Percentiles rank a stretch among this genome's conserved stretches.
Conservation (phyloP, 2,113 vertebrate genomes). For the Pelusios castaneus region DNA sequence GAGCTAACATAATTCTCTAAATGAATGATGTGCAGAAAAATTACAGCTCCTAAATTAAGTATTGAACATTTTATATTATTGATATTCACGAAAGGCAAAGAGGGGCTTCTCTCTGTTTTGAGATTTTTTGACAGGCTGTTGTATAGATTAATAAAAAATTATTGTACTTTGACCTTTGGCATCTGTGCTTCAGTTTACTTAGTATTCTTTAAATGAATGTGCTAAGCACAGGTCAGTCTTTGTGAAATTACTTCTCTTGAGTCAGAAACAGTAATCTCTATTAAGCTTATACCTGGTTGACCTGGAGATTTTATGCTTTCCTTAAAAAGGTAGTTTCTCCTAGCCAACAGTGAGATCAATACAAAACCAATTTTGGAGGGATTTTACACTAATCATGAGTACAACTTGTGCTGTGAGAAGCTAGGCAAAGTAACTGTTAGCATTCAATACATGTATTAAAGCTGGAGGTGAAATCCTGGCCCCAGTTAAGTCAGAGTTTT, state of each 20-base stretch:
- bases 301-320: not conserved
- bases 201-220: not conserved
- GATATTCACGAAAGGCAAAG: not conserved
- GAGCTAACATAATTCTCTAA: not conserved
- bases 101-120: not conserved
- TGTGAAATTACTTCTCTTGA: not conserved
- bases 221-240: not conserved
- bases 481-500: not conserved
- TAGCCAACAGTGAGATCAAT: not conserved
- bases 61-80: not conserved
- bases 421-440: not conserved
- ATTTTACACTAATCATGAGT: not conserved
- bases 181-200: not conserved
- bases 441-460: not conserved
- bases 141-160: not conserved
- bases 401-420: not conserved
- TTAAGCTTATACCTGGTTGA: rapidly evolving
- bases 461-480: not conserved
- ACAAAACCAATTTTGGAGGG: not conserved
- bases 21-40: not conserved
- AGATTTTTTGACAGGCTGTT: not conserved
- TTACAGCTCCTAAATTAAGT: not conserved
- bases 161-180: not conserved
- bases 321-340: not conserved
- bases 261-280: not conserved